phyloP scores from a whole-genome alignment of 2,888 invertebrate species.

The Rhagium mordax region DNA sequence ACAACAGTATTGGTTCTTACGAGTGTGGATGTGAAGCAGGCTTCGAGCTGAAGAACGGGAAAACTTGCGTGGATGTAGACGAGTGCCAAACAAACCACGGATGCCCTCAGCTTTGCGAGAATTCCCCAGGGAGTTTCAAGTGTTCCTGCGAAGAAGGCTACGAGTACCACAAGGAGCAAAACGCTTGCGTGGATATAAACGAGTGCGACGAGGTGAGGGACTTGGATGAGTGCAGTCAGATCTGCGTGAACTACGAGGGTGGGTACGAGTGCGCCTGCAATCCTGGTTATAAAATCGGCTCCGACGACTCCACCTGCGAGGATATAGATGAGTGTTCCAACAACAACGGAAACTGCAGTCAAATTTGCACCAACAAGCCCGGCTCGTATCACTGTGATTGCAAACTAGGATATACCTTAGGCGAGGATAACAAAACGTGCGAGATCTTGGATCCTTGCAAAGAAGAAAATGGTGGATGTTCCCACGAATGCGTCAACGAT shows the following conservation, averaged over 20 bases:
- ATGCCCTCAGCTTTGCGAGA: constrained; percentile 71
- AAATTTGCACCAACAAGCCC: constrained; percentile 71
- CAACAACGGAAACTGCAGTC: constrained; percentile 71
- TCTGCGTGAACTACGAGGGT: constrained; percentile 61
- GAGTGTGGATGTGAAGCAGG: constrained; percentile 74
- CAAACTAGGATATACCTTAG: constrained; percentile 67
- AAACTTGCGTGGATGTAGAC: constrained; percentile 64
- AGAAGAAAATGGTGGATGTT: constrained; percentile 65
- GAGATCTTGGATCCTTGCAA: constrained; percentile 69
- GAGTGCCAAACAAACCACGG: constrained; percentile 63
- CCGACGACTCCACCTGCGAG: constrained; percentile 68
- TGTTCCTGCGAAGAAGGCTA: constrained; percentile 78
- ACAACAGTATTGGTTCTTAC: constrained; percentile 73
- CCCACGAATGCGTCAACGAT: constrained; percentile 58
- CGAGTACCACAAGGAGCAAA: constrained; percentile 68
- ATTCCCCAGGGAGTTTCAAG: constrained; percentile 67
- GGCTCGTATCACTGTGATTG: constrained; percentile 73
- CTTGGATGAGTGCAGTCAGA: constrained; percentile 61
- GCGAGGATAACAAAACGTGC: constrained; percentile 64
- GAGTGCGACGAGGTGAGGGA: constrained; percentile 62
- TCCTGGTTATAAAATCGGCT: constrained; percentile 70
- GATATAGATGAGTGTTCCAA: constrained; percentile 67
- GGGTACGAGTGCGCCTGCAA: constrained; percentile 65
- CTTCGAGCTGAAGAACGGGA: constrained; percentile 65
- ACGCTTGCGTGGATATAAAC: constrained; percentile 70